Evolutionary conservation across 2,113 vertebrate genomes (phyloP).

Genomic region (Amphilophus citrinellus): DNA sequence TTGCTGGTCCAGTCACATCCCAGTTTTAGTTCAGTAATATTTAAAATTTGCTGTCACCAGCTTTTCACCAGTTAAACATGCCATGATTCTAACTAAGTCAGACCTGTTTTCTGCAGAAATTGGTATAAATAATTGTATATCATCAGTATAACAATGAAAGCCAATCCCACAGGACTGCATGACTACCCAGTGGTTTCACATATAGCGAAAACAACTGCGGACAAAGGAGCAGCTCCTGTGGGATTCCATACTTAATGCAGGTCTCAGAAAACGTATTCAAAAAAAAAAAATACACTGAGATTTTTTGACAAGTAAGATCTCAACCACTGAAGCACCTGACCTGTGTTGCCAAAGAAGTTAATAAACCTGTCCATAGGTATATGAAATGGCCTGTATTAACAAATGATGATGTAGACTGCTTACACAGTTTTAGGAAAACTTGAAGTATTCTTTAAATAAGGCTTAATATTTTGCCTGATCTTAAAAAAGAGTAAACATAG

Average conservation of each 20-base stretch:
- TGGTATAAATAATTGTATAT: background rate
- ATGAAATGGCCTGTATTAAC: background rate
- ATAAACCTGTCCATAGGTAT: background rate
- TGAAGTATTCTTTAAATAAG: no score
- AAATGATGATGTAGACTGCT: background rate
- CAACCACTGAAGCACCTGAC: no score
- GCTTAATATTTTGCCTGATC: no score
- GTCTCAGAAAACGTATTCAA: no score
- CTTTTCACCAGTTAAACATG: background rate
- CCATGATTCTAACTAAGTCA: background rate
- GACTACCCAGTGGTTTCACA: background rate
- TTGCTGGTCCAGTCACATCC: no score
- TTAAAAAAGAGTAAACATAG: background rate
- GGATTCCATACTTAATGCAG: no score
- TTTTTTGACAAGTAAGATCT: no score
- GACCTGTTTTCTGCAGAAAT: background rate
- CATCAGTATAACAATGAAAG: background rate
- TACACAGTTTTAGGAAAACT: background rate
- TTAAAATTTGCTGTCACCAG: background rate
- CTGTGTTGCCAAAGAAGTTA: background rate
- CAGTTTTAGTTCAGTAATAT: background rate
- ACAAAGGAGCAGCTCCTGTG: background rate
- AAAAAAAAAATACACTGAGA: no score
- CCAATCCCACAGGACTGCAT: background rate
- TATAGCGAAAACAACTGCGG: background rate